phyloP scores from a whole-genome alignment of 2,113 vertebrate species.

The Piaya cayana region DNA sequence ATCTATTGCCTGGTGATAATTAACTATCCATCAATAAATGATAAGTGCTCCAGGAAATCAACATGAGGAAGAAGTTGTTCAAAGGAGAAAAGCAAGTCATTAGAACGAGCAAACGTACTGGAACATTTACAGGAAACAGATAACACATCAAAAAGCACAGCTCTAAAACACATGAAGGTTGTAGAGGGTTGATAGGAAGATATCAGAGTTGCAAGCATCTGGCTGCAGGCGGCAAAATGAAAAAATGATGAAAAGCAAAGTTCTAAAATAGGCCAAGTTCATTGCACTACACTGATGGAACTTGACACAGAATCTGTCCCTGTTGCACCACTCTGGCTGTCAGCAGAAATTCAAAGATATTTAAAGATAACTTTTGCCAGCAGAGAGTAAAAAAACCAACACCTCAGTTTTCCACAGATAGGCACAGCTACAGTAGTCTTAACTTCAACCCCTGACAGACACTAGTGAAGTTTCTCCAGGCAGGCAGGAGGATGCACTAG shows the following conservation, averaged over 20 bases:
- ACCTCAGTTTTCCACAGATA: not conserved
- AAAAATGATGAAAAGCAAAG: constrained; percentile 20
- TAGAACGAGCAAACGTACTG: constrained; percentile 1
- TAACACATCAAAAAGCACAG: constrained; percentile 27
- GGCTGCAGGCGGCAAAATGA: constrained; percentile 13
- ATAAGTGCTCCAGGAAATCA: constrained; percentile 47
- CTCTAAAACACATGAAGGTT: not conserved
- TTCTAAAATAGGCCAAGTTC: constrained; percentile 11
- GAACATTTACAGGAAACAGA: constrained; percentile 39
- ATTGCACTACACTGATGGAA: not conserved
- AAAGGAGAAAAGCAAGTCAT: constrained; percentile 55
- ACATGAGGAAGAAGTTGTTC: constrained; percentile 34
- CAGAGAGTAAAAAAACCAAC: not conserved
- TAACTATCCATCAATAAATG: constrained; percentile 61
- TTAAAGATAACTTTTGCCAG: not conserved
- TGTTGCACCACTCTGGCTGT: not conserved
- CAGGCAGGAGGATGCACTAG: not conserved
- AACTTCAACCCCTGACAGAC: not conserved
- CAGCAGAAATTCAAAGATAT: not conserved
- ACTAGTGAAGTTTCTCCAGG: accelerated
- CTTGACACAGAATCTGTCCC: not conserved
- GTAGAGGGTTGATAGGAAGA: not conserved
- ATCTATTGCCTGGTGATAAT: constrained; percentile 56
- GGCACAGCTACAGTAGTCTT: not conserved
- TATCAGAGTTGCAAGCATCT: not conserved